A percentile compares a stretch with the other conserved stretches of the same genome.
phyloP scores from a whole-genome alignment of 2,113 vertebrate genomes.

The Leptodactylus fuscus region DNA sequence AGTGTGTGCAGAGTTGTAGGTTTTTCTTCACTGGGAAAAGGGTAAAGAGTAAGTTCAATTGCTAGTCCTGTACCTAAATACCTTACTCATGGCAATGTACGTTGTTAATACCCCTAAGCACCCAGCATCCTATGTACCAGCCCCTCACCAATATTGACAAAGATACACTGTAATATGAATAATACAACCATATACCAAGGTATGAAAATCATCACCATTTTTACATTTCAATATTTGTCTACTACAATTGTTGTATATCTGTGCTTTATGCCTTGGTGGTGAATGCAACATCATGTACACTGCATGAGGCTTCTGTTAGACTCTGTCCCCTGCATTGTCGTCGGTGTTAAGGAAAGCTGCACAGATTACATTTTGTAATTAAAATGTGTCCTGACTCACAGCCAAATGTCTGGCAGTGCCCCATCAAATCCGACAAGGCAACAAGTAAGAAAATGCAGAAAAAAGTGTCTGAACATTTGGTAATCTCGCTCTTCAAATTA shows the following conservation, averaged over 20 bases:
- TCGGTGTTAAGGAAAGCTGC: neutral
- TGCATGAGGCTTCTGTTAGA: neutral
- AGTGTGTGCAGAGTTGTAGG: no score
- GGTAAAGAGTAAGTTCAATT: no score
- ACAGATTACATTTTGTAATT: slow-evolving; percentile 33
- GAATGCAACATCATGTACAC: neutral
- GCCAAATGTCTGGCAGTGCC: slow-evolving; percentile 40
- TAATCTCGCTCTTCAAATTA: slow-evolving; percentile 26
- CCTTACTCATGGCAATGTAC: no score
- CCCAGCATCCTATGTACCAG: neutral
- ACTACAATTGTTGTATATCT: neutral
- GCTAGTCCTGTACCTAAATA: no score
- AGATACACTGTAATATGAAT: no score
- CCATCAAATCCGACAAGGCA: slow-evolving; percentile 31
- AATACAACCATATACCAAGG: no score
- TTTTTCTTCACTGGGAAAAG: no score
- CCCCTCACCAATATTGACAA: neutral
- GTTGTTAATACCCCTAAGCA: no score
- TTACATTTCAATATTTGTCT: neutral
- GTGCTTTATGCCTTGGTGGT: neutral
- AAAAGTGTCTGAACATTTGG: slow-evolving; percentile 38
- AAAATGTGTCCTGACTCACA: slow-evolving; percentile 25
- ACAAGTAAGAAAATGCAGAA: slow-evolving; percentile 20
- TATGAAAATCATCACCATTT: neutral
- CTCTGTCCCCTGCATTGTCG: neutral